These are phyloP conservation scores for Dynastes tityus DNA, from an alignment of 2,888 invertebrate genomes.

Conservation along the genomic window DNA sequence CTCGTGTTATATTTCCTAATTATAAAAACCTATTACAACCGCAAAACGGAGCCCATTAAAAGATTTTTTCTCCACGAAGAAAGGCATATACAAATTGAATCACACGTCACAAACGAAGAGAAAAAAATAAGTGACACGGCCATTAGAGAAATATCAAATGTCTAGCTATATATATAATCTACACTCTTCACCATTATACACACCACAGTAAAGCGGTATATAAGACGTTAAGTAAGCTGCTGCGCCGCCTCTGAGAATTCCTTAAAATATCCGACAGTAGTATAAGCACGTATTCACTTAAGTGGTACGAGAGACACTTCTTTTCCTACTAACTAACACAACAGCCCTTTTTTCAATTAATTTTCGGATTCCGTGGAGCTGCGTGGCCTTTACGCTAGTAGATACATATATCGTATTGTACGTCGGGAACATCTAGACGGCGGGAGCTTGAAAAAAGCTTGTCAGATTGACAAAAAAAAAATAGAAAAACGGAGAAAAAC, in stretches of 20 bases:
- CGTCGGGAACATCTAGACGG: slow-evolving; percentile 7
- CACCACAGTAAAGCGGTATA: not conserved
- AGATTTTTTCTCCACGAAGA: not conserved
- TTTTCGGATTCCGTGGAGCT: slow-evolving; percentile 15
- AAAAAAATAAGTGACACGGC: not conserved
- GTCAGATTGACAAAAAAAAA: slow-evolving; percentile 19
- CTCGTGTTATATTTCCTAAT: not conserved
- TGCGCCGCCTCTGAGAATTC: not conserved
- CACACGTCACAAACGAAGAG: not conserved
- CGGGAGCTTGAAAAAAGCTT: not conserved
- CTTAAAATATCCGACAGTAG: slow-evolving; percentile 16
- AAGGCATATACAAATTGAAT: slow-evolving; percentile 14
- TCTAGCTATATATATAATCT: slow-evolving; percentile 17
- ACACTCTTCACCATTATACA: not conserved
- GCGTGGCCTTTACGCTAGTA: not conserved
- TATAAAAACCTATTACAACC: not conserved
- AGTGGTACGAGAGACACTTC: slow-evolving; percentile 16
- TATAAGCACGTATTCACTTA: slow-evolving; percentile 21
- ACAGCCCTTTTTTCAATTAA: slow-evolving; percentile 17
- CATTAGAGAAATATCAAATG: slow-evolving; percentile 19
- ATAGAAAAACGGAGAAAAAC: slow-evolving; percentile 5
- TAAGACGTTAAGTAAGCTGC: not conserved
- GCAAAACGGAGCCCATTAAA: not conserved
- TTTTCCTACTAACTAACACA: slow-evolving; percentile 4
- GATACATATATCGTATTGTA: slow-evolving; percentile 2